Evolutionary conservation across 2,888 invertebrate genomes (phyloP).

Genomic region (Cephus spinipes): DNA sequence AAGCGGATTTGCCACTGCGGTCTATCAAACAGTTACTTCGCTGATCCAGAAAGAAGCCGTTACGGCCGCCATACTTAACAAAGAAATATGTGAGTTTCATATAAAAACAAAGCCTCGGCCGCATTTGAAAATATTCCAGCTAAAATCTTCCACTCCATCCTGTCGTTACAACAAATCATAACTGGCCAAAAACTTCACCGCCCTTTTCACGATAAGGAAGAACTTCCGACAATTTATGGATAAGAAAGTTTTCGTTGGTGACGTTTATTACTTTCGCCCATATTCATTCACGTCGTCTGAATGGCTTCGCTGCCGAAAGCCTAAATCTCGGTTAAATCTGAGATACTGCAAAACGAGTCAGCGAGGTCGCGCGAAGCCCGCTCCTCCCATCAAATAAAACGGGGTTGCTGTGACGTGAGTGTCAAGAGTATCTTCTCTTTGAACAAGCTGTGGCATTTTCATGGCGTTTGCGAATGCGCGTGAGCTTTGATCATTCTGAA

Average conservation of each 20-base stretch:
- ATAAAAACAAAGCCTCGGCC: neutral
- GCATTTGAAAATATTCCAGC: neutral
- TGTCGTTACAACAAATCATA: conserved; percentile 38
- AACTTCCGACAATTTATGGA: conserved; percentile 52
- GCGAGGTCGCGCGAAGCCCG: conserved; percentile 1
- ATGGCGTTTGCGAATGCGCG: too few relatives aligned
- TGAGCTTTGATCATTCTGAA: too few relatives aligned
- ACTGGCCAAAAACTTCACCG: conserved; percentile 41
- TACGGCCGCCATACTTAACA: neutral
- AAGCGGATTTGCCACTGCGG: too few relatives aligned
- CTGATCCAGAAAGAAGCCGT: too few relatives aligned
- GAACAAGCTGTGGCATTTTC: neutral
- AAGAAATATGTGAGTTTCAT: neutral
- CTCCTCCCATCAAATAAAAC: conserved; percentile 18
- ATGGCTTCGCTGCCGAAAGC: conserved; percentile 19
- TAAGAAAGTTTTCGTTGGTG: conserved; percentile 42
- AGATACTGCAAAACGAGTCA: conserved; percentile 23
- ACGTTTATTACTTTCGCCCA: conserved; percentile 51
- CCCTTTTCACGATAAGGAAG: conserved; percentile 42
- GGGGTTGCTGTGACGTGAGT: conserved; percentile 13
- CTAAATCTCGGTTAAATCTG: conserved; percentile 24
- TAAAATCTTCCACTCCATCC: neutral
- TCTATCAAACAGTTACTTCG: too few relatives aligned
- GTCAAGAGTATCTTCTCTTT: conserved; percentile 8
- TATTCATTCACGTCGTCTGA: conserved; percentile 42